Evolutionary conservation across 2,113 vertebrate genomes (phyloP), one percentile per base, ranked within the genome.

Genomic region (Festucalex cinctus): DNA sequence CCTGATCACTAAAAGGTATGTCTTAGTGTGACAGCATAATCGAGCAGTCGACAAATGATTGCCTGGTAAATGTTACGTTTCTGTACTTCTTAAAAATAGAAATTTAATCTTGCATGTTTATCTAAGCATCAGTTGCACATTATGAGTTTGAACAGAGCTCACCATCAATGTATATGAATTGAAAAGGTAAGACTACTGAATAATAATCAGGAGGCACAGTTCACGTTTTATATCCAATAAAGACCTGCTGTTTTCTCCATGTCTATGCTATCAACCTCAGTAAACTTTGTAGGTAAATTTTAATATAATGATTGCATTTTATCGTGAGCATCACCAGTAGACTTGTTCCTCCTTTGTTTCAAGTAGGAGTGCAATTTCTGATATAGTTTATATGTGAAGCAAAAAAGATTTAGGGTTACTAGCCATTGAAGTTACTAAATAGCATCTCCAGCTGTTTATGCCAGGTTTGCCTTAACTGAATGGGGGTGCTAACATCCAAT

Each of bases 71-170:
- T 78, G 86, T 84, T 86, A 81, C 76, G 63, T 78, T 88, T 87
- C 83, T 77, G 85, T 78, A 82, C 68, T 83, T 90, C 84, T 66
- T 91, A 92, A 90, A 91, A 93, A 93, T 92, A 92, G 91, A 92
- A 91, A 92, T 92, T 90, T 93, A 90, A 93, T 92, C 90, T 92
- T 90, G 86, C 86, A 83, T 92, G 91, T 92, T 92, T 91, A 85
- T 91, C 85, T 85, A 90, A 88, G 89, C 88, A 89, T 90, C 81
- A 86, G 85, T 89, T 82, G 85, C 80, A 83, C 86, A 88, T 91
- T 90, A 91, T 89, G 89, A 91, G 82, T 89, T 92, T 90, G 74
- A 87, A 90, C 90, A 88, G 86, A 87, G 85, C 83, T 80, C 60
- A 60, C 70, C 69, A 76, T 82, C 83, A 89, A 85, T 86, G 85